phyloP scores from a whole-genome alignment of 2,888 invertebrate species.

The Ischnus inquisitorius region DNA sequence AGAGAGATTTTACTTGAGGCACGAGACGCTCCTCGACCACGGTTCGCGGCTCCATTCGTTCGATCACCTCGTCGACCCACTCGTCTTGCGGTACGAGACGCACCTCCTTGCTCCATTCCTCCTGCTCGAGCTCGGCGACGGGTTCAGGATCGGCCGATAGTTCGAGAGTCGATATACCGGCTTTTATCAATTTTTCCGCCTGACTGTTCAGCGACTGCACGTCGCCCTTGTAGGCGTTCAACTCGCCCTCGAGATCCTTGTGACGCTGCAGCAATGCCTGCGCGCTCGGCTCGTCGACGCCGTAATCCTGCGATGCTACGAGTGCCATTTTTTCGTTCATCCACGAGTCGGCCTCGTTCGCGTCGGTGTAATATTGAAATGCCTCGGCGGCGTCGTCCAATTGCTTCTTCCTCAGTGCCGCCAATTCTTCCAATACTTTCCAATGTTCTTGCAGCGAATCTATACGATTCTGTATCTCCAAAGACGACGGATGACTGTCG shows the following conservation, averaged over 20 bases:
- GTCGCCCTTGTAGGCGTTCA: slow-evolving; percentile 95
- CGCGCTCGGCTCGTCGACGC: slow-evolving; percentile 96
- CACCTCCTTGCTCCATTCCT: slow-evolving; percentile 89
- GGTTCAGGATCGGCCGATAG: slow-evolving; percentile 83
- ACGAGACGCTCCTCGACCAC: slow-evolving; percentile 94
- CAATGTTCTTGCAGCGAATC: slow-evolving; percentile 94
- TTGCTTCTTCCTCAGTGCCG: slow-evolving; percentile 91
- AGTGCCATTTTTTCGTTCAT: slow-evolving; percentile 97
- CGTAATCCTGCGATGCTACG: slow-evolving; percentile 95
- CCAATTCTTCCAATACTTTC: slow-evolving; percentile 94
- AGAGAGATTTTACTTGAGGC: slow-evolving; percentile 94
- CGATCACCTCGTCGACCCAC: slow-evolving; percentile 96
- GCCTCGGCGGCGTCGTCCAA: slow-evolving; percentile 96
- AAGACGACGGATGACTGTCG: slow-evolving; percentile 93
- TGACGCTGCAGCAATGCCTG: slow-evolving; percentile 95
- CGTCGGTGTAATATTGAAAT: slow-evolving; percentile 98
- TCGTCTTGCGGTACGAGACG: slow-evolving; percentile 95
- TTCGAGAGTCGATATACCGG: slow-evolving; percentile 91
- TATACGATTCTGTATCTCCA: slow-evolving; percentile 93
- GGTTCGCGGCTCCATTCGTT: slow-evolving; percentile 94
- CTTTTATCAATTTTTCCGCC: slow-evolving; percentile 91
- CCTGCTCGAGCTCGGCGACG: slow-evolving; percentile 84
- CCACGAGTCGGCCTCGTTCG: slow-evolving; percentile 99
- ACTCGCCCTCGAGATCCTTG: slow-evolving; percentile 94
- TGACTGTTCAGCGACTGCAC: slow-evolving; percentile 93